These are phyloP conservation scores for Drosophila equinoxialis DNA, from an alignment of 1,140 invertebrate species.

Conservation along the genomic window DNA sequence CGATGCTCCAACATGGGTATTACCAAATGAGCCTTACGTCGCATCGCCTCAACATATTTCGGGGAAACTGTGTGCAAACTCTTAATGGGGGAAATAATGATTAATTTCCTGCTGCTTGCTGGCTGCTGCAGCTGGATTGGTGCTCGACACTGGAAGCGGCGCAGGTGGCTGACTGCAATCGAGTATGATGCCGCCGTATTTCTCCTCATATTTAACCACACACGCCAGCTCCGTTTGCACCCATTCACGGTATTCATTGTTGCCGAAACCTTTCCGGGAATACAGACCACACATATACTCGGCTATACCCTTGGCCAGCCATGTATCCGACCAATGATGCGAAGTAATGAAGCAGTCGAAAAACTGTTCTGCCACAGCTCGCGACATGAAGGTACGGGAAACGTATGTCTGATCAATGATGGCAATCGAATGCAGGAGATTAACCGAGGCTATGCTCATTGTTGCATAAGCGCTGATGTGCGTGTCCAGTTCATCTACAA, in stretches of 20 bases:
- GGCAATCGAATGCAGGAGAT: conserved; percentile 94
- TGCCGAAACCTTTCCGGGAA: conserved; percentile 98
- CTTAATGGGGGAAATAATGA: conserved; percentile 94
- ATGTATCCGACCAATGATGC: conserved; percentile 97
- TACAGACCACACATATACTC: conserved; percentile 96
- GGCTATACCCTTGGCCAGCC: conserved; percentile 97
- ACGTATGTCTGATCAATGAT: conserved; percentile 98
- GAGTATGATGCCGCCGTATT: conserved; percentile 96
- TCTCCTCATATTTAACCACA: conserved; percentile 96
- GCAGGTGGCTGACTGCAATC: conserved; percentile 94
- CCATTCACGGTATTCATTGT: conserved; percentile 97
- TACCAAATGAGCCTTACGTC: conserved; percentile 96
- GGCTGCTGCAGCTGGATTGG: conserved; percentile 85
- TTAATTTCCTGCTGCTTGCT: conserved; percentile 86
- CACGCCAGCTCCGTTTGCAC: conserved; percentile 90
- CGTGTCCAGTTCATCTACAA: conserved; percentile 97
- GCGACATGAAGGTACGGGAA: conserved; percentile 94
- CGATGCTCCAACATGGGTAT: conserved; percentile 98
- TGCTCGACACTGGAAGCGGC: conserved; percentile 85
- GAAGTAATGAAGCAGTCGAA: conserved; percentile 99
- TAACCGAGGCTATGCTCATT: conserved; percentile 96
- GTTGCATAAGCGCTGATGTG: conserved; percentile 95
- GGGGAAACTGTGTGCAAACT: conserved; percentile 97
- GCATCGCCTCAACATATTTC: conserved; percentile 93
- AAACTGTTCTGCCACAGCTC: conserved; percentile 98